Base-by-base conservation (phyloP, 2,113 vertebrate species). In the Pogonocichla stellata region DNA sequence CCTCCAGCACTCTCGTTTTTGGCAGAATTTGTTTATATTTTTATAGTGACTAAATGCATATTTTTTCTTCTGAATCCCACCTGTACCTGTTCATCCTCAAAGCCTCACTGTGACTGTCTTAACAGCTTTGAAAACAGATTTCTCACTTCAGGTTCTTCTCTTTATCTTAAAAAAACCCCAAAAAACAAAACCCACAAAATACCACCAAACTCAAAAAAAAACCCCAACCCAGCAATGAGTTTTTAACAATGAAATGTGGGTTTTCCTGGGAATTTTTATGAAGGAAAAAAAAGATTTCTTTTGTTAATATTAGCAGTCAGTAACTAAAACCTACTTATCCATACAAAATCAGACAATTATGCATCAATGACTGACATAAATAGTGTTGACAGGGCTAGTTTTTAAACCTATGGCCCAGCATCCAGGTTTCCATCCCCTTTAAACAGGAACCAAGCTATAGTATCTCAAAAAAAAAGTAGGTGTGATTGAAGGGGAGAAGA, bases 1-100 rank as follows among this genome's bases (percentile, higher is more conserved):
- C 26, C 36, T 48, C 29, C 43, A 65, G 5, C 50, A 57, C 62
- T 79, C 90, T 65, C 29, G 42, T 34, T 95, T 93, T 78, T 92
- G 72, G n/a, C 54, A 90, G 56, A 80, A 70, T 79, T 51, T 65
- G 47, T 75, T 91, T 43, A 61, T 83, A 83, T 61, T 94, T 95
- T 89, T 56, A 67, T 33, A 64, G 51, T 70, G 29, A 77, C 24
- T 12, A 91, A 81, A 72, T 77, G 24, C 24, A 15, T 62, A 14
- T 17, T 48, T 75, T 61, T 86, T 57, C 14, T 18, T 57, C 82
- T 85, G 74, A 86, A 48, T 58, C 56, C 36, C 72, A 87, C 64
- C 73, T 88, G 74, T 75, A 93, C 53, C 81, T 95, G 58, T 50
- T 92, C 85, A 71, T 45, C 86, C 80, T 93, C 73, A 78, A 77